Evolutionary conservation across 2,888 invertebrate genomes (phyloP).

Genomic region (Hydropsyche betteni): DNA sequence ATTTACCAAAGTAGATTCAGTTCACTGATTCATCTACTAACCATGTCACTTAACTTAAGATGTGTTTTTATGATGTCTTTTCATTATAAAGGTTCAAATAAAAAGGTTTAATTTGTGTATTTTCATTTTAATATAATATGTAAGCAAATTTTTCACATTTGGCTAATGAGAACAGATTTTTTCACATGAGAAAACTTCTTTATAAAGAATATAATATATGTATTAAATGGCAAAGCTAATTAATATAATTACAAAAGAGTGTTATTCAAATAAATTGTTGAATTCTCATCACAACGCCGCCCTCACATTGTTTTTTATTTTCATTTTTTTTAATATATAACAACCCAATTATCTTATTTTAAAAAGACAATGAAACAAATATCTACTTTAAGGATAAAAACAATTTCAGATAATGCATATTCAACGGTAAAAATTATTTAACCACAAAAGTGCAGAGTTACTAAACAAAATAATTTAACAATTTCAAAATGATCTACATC

Average conservation of each 20-base stretch:
- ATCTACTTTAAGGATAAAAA: background rate
- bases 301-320: background rate
- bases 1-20: no score
- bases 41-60: no score
- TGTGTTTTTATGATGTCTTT: no score
- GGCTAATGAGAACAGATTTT: slow-evolving; percentile 41
- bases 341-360: background rate
- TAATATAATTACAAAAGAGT: slow-evolving; percentile 29
- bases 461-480: no score
- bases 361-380: background rate
- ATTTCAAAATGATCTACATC: no score
- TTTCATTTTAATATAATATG: slow-evolving; percentile 40
- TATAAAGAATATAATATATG: slow-evolving; percentile 40
- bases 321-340: no score
- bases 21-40: no score
- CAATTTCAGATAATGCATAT: background rate
- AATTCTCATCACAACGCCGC: background rate
- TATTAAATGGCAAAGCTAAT: slow-evolving; percentile 45
- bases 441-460: no score
- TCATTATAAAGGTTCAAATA: no score
- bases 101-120: no score
- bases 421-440: no score
- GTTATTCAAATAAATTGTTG: slow-evolving; percentile 7
- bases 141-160: slow-evolving; percentile 46
- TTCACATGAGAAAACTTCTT: slow-evolving; percentile 39